These are phyloP conservation scores for Amblyopsis rosae DNA, from an alignment of 2,113 vertebrate species.

Conservation along the genomic window DNA sequence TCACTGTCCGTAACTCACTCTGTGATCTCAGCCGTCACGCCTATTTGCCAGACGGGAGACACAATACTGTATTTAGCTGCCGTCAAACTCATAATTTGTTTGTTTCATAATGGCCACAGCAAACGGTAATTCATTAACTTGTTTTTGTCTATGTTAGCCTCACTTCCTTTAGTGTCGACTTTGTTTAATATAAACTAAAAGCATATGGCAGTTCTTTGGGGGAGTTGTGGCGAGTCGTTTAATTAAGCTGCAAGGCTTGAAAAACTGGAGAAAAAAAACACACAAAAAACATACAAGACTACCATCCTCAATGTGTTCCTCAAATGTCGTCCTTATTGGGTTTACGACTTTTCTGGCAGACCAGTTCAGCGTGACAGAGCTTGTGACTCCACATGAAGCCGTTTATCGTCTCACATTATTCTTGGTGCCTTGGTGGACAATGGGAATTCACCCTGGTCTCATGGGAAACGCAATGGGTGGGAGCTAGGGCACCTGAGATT, in stretches of 20 bases:
- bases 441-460: constrained; percentile 36
- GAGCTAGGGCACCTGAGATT: constrained; percentile 55
- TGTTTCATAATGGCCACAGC: constrained; percentile 15
- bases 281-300: constrained; percentile 20
- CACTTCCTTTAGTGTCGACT: constrained; percentile 8
- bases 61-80: constrained; percentile 23
- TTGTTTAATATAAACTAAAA: constrained; percentile 8
- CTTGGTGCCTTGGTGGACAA: constrained; percentile 49
- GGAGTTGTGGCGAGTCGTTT: constrained; percentile 28
- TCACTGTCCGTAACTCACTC: constrained; percentile 48
- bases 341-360: constrained; percentile 49
- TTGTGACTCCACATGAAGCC: constrained; percentile 45
- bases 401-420: constrained; percentile 40
- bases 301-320: constrained; percentile 28
- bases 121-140: constrained; percentile 29
- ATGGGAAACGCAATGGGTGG: constrained; percentile 37
- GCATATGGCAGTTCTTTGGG: constrained; percentile 13
- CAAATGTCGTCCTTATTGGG: constrained; percentile 53
- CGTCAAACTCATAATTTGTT: constrained; percentile 17
- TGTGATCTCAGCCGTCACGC: constrained; percentile 43
- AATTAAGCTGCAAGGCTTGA: constrained; percentile 28
- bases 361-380: constrained; percentile 48
- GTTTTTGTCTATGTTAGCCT: constrained; percentile 11
- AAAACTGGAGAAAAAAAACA: constrained; percentile 24
- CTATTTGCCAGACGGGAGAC: constrained; percentile 30